phyloP scores from a whole-genome alignment of 2,888 invertebrate genomes.

The Pyrochroa serraticornis region DNA sequence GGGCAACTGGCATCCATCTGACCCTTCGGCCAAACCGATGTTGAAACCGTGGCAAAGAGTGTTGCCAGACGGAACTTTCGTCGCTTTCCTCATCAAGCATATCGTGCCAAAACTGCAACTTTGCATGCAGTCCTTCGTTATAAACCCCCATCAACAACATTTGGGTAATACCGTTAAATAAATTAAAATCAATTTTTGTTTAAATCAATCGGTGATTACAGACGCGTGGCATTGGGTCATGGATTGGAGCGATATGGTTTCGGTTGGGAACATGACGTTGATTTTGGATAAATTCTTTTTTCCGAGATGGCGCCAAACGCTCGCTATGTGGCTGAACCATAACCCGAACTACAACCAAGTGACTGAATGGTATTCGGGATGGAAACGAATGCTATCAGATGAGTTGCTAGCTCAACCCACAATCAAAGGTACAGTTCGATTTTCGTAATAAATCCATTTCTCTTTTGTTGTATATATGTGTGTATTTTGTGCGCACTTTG shows the following conservation, averaged over 20 bases:
- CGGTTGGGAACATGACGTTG: constrained; percentile 76
- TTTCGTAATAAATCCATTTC: no score
- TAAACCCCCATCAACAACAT: constrained; percentile 77
- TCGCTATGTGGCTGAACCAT: constrained; percentile 90
- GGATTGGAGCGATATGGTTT: constrained; percentile 89
- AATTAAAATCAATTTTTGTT: not conserved
- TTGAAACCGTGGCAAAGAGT: constrained; percentile 86
- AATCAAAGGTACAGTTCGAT: constrained; percentile 57
- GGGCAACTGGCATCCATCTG: constrained; percentile 94
- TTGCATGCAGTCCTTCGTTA: constrained; percentile 66
- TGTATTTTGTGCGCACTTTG: no score
- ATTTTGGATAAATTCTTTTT: constrained; percentile 89
- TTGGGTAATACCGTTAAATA: constrained; percentile 58
- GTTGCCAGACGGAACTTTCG: constrained; percentile 70
- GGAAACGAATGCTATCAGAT: constrained; percentile 66
- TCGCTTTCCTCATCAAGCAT: constrained; percentile 82
- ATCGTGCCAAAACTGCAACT: constrained; percentile 88
- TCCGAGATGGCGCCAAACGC: constrained; percentile 87
- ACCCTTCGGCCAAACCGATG: constrained; percentile 90
- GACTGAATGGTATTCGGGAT: constrained; percentile 81
- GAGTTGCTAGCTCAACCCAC: constrained; percentile 61
- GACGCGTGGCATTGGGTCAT: constrained; percentile 95
- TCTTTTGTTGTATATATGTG: no score
- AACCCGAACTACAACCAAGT: constrained; percentile 90
- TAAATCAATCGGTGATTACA: constrained; percentile 47